Base-by-base conservation (phyloP, 2,797 vertebrate species). In the Coluber constrictor region DNA sequence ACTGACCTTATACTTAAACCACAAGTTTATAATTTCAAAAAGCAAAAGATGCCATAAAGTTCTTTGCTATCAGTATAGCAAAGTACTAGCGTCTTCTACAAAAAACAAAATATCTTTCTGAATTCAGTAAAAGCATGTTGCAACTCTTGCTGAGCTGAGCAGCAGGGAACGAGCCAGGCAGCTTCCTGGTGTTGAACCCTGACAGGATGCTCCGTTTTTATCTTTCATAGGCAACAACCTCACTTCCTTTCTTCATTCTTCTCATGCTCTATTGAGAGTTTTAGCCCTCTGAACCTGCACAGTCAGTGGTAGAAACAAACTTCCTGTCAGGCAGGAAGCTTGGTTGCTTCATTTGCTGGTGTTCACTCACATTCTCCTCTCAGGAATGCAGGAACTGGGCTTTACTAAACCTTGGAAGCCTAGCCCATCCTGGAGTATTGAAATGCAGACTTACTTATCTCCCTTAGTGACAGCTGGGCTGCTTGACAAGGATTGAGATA, bases 311-410 rank as follows among this genome's bases (percentile, higher is more conserved):
- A 37, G 86, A 25, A n/a, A 32, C 27, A 59, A 57, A 16, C 37
- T 93, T 93, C 93, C 93, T 89, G 87, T 91, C 59, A 86, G 59
- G 12, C 93, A 93, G 90, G 90, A 93, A 93, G 59, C 90, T 27
- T 29, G 25, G 25, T 37, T 86, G 90, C 57, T 18, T 89, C 16
- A 54, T 63, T 89, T 89, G 57, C 32, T 88, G 56, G 29, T 29
- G 63, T 88, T 79, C 5, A 23, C 63, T 86, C 32, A 25, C 16
- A 55, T 16, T n/a, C 87, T 89, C 5, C 61, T 86, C 15, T 16
- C 15, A 60, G 87, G 70, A 89, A 92, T 37, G 7, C 63, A n/a
- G 18, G 83, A 27, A 66, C 83, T 32, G 27, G 86, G 6, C 27
- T 57, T 10, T 47, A 37, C 54, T 47, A 56, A 18, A 29, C 37